Conservation (phyloP, 2,113 vertebrate species). For the Conger conger region DNA sequence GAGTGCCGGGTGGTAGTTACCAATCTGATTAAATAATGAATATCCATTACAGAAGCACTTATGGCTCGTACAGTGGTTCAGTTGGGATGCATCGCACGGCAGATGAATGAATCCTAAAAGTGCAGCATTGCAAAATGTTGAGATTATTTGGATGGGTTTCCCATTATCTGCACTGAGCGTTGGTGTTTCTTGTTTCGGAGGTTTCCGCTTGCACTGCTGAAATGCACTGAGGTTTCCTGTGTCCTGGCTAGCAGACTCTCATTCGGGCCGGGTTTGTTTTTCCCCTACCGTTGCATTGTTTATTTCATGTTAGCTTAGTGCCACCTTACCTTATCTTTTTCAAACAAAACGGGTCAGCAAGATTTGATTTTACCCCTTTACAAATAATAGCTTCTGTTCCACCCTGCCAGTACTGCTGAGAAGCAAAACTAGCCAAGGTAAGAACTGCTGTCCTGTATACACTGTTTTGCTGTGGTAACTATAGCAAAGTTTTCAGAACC, state of each 20-base stretch:
- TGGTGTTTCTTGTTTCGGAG: not conserved
- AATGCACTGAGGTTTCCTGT: not conserved
- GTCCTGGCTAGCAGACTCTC: not conserved
- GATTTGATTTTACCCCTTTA: no score
- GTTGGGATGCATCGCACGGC: not conserved
- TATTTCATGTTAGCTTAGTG: no score
- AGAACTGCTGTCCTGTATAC: no score
- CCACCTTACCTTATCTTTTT: no score
- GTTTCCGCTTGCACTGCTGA: not conserved
- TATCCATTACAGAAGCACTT: slow-evolving; percentile 10
- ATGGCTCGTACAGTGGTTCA: not conserved
- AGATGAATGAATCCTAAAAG: not conserved
- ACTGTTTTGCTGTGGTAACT: no score
- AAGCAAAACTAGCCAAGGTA: no score
- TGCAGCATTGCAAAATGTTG: not conserved
- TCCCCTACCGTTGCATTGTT: not conserved
- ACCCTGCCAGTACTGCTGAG: no score
- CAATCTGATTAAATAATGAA: slow-evolving; percentile 4
- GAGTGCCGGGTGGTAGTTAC: not conserved
- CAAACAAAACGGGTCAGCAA: no score
- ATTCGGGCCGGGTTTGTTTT: not conserved
- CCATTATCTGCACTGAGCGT: not conserved
- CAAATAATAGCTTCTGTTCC: no score
- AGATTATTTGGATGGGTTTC: not conserved
- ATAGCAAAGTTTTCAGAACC: no score